Evolutionary conservation across 2,797 vertebrate genomes (phyloP).

Genomic region (Synanceia verrucosa): DNA sequence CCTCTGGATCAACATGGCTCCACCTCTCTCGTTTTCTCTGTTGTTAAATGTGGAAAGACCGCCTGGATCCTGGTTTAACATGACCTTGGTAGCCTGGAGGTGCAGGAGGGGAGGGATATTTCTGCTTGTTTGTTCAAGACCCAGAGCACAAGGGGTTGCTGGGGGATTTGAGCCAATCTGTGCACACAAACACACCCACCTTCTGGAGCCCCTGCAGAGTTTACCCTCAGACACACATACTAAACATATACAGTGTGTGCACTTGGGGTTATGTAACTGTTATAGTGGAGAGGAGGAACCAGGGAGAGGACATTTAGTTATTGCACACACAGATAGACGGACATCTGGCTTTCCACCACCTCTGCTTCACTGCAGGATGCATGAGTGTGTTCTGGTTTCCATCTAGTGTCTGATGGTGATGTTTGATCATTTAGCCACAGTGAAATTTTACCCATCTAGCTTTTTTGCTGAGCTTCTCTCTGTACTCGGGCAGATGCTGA

Average conservation of each 20-base stretch:
- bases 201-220: constrained; percentile 44
- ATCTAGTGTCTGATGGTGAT: constrained; percentile 37
- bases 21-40: background rate
- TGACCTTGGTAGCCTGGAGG: constrained; percentile 35
- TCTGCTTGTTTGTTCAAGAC: constrained; percentile 63
- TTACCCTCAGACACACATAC: constrained; percentile 51
- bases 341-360: background rate
- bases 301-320: constrained; percentile 37
- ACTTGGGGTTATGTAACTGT: constrained; percentile 57
- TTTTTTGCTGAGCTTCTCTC: constrained; percentile 3
- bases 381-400: constrained; percentile 18
- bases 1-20: background rate
- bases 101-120: constrained; percentile 19
- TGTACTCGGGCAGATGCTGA: constrained; percentile 8
- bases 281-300: constrained; percentile 29
- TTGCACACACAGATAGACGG: background rate
- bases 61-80: constrained; percentile 25
- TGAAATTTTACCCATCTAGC: background rate
- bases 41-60: background rate
- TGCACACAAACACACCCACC: background rate
- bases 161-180: constrained; percentile 56
- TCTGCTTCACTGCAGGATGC: background rate
- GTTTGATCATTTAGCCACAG: background rate
- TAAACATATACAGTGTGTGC: constrained; percentile 38
- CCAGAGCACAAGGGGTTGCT: constrained; percentile 48